Percentiles rank a stretch among this genome's conserved stretches.
phyloP scores from a whole-genome alignment of 2,797 vertebrate species.

The Sarcophilus harrisii region DNA sequence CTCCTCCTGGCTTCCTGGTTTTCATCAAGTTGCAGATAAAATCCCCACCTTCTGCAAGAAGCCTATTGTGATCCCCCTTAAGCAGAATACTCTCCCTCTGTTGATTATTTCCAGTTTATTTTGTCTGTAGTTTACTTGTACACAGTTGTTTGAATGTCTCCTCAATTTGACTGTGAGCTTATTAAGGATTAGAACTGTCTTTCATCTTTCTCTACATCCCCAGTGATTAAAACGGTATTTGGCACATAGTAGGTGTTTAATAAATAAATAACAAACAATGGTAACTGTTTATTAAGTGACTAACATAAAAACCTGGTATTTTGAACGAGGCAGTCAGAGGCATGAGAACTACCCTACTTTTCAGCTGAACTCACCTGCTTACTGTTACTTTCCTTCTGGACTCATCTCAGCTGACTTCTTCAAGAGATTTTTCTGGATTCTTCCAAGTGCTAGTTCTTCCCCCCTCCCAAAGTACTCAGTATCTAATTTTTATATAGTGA shows the following conservation, averaged over 20 bases:
- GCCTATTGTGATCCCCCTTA: not conserved
- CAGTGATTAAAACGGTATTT: not conserved
- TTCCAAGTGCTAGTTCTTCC: not conserved
- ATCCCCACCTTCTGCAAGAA: not conserved
- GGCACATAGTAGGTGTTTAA: not conserved
- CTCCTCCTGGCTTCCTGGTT: not conserved
- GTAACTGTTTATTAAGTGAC: not conserved
- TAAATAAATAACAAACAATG: not conserved
- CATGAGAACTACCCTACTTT: not conserved
- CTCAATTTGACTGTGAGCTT: not conserved
- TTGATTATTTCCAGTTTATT: not conserved
- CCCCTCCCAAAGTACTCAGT: not conserved
- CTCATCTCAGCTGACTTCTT: not conserved
- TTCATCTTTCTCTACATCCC: not conserved
- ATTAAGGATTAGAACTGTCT: not conserved
- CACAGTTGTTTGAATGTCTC: not conserved
- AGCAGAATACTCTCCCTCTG: not conserved
- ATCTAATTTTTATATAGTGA: not conserved
- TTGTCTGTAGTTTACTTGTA: not conserved
- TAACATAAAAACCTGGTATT: not conserved
- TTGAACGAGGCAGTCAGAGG: not conserved
- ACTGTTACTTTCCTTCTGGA: not conserved
- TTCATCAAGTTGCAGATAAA: not conserved
- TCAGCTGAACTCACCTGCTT: not conserved
- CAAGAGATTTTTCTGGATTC: not conserved